phyloP scores from a whole-genome alignment of 2,113 vertebrate species.

The Crotalus viridis region DNA sequence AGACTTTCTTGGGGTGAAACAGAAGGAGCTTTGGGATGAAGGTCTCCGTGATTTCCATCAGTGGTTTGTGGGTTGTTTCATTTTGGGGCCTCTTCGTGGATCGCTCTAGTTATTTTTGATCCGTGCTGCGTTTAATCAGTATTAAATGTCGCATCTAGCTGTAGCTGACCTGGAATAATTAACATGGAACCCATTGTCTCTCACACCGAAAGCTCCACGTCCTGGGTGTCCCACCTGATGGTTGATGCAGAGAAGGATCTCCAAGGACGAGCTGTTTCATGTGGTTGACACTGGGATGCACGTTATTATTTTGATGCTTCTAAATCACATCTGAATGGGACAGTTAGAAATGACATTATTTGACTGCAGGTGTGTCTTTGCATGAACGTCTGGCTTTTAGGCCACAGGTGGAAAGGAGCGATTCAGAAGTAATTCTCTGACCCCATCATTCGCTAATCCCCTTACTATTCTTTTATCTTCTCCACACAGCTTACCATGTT shows the following conservation, averaged over 20 bases:
- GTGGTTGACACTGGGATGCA: neutral
- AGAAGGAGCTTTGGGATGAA: neutral
- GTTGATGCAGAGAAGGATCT: neutral
- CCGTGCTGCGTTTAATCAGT: neutral
- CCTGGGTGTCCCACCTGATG: neutral
- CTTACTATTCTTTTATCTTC: neutral
- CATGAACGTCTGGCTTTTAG: neutral
- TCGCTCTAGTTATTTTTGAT: neutral
- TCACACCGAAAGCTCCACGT: neutral
- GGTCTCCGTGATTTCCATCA: neutral
- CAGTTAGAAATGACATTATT: neutral
- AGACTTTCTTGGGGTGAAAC: neutral
- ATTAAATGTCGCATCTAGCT: neutral
- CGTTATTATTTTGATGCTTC: neutral
- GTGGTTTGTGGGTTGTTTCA: neutral
- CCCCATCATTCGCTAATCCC: neutral
- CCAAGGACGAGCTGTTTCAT: neutral
- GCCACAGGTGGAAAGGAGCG: neutral
- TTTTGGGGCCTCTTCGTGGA: neutral
- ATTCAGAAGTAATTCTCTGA: neutral
- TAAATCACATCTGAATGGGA: neutral
- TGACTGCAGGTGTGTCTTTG: neutral
- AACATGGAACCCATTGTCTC: neutral
- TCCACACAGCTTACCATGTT: neutral
- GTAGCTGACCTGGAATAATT: constrained; percentile 2